phyloP scores from a whole-genome alignment of 2,797 vertebrate genomes.

The Oceanodroma leucorhoa region DNA sequence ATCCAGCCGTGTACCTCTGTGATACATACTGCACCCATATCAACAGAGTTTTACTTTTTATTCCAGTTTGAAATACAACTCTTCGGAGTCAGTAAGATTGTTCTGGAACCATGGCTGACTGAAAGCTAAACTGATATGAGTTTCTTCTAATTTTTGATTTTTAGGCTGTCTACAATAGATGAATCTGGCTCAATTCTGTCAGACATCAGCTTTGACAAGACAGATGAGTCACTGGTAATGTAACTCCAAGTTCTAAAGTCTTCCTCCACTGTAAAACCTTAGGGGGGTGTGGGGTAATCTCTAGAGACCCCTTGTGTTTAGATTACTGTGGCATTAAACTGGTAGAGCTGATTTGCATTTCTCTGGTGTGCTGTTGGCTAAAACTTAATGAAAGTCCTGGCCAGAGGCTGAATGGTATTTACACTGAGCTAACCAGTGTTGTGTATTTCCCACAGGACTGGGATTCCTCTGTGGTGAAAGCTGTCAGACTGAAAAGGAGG shows the following conservation, averaged over 20 bases:
- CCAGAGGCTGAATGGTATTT: background rate
- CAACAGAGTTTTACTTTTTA: background rate
- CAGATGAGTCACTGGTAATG: conserved; percentile 92
- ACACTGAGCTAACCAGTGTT: background rate
- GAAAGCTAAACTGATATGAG: background rate
- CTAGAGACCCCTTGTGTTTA: background rate
- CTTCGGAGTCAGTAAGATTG: background rate
- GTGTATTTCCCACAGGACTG: conserved; percentile 83
- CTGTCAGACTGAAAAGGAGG: conserved; percentile 88
- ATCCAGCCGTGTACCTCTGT: background rate
- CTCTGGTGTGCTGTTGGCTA: background rate
- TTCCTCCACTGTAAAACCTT: background rate
- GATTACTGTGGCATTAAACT: background rate
- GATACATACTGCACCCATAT: accelerated
- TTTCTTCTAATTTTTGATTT: background rate
- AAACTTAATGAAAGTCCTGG: background rate
- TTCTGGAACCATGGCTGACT: conserved; percentile 11
- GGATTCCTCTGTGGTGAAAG: conserved; percentile 89
- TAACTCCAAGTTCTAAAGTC: conserved; percentile 14
- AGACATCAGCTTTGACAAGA: conserved; percentile 98
- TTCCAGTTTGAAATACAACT: background rate
- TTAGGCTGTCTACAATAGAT: conserved; percentile 89
- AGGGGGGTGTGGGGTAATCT: background rate
- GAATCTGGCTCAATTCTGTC: conserved; percentile 94
- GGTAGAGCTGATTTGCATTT: background rate